Evolutionary conservation across 2,113 vertebrate species (phyloP).

Genomic region (Microcebus ravelobensis): DNA sequence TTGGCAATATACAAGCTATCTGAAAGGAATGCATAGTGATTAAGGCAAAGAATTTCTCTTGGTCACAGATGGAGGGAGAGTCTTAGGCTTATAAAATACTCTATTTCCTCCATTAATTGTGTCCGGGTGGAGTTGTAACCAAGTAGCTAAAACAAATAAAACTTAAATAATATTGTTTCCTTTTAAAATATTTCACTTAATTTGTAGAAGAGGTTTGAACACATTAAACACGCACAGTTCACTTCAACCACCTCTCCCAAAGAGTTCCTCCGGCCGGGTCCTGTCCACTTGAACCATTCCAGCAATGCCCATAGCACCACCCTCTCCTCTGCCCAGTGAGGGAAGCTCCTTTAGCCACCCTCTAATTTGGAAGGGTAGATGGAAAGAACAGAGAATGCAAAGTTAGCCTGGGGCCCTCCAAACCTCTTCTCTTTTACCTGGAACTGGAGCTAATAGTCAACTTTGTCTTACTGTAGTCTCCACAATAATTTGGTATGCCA

Average conservation of each 20-base stretch:
- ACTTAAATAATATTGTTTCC: constrained; percentile 88
- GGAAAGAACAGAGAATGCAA: neutral
- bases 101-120: constrained; percentile 91
- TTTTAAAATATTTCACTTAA: constrained; percentile 88
- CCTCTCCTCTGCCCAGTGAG: neutral
- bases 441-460: neutral
- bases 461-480: neutral
- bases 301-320: neutral
- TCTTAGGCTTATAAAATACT: constrained; percentile 88
- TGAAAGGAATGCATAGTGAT: constrained; percentile 84
- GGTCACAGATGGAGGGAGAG: constrained; percentile 84
- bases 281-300: constrained; percentile 40
- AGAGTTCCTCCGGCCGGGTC: constrained; percentile 44
- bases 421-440: neutral
- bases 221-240: constrained; percentile 83
- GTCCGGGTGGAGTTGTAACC: constrained; percentile 89
- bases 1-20: constrained; percentile 74
- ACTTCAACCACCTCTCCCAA: neutral
- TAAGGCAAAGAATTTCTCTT: constrained; percentile 87
- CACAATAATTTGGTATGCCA: neutral
- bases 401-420: neutral
- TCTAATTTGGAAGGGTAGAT: neutral
- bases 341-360: neutral
- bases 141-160: constrained; percentile 91
- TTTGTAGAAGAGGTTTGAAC: constrained; percentile 87